Conservation (phyloP, 1,140 invertebrate species). For the Antheraea pernyi region DNA sequence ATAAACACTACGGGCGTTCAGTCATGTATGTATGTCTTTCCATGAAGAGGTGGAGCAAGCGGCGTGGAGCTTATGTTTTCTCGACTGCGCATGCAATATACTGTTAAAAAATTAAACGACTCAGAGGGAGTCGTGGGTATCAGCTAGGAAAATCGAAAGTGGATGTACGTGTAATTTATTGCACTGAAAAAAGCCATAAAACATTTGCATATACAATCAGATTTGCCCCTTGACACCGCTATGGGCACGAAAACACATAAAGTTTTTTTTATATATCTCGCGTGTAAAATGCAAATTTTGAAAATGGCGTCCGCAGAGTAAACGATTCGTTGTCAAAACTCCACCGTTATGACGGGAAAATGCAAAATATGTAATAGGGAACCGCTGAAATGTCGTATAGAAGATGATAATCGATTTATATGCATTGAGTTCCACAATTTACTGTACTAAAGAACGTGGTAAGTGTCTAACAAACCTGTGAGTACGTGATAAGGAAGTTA, state of each 20-base stretch:
- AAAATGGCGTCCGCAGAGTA: neutral
- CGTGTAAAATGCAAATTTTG: neutral
- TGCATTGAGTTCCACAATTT: neutral
- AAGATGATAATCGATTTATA: neutral
- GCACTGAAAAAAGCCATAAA: neutral
- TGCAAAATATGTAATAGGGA: neutral
- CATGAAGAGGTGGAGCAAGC: too few species aligned
- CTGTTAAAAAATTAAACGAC: too few species aligned
- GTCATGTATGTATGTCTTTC: too few species aligned
- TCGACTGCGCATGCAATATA: too few species aligned
- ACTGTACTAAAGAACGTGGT: too few species aligned
- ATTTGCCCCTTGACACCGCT: neutral
- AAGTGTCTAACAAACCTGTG: too few species aligned
- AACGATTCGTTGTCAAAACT: neutral
- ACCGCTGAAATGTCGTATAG: too few species aligned
- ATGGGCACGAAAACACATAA: neutral
- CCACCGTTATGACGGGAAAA: neutral
- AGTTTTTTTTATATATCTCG: neutral
- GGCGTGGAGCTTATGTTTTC: too few species aligned
- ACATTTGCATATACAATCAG: neutral
- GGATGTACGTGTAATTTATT: neutral
- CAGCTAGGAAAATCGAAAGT: too few species aligned
- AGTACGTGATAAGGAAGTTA: too few species aligned
- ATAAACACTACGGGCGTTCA: too few species aligned
- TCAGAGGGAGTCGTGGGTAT: too few species aligned